These are phyloP conservation scores for Scaptomyza flava DNA, from an alignment of 2,888 invertebrate species.

Conservation along the genomic window DNA sequence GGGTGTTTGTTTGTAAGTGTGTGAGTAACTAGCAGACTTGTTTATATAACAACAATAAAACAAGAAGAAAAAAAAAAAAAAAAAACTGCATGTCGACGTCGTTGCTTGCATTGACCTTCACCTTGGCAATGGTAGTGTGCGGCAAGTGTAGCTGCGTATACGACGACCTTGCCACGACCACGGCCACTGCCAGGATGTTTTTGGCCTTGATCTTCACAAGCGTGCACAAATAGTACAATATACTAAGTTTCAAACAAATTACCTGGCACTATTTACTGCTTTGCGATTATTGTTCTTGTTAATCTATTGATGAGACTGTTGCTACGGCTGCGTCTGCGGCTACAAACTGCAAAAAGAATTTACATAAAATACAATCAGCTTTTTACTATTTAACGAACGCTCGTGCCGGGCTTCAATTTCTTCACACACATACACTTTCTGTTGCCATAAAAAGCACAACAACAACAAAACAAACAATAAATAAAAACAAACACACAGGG, in stretches of 20 bases:
- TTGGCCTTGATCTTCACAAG: conserved; percentile 65
- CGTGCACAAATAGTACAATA: conserved; percentile 15
- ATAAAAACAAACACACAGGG: conserved; percentile 32
- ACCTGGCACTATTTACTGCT: conserved; percentile 32
- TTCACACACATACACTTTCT: conserved; percentile 31
- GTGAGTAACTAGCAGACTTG: conserved; percentile 31
- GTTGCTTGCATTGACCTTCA: conserved; percentile 70
- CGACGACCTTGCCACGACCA: conserved; percentile 40
- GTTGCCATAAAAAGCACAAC: conserved; percentile 16
- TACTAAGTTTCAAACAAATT: conserved; percentile 35
- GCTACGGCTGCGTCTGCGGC: neutral
- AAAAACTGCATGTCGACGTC: conserved; percentile 47
- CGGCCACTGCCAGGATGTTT: conserved; percentile 21
- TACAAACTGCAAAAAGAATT: conserved; percentile 58
- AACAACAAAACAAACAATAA: conserved; percentile 30
- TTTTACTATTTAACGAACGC: conserved; percentile 26
- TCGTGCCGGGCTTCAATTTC: conserved; percentile 61
- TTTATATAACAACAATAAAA: conserved; percentile 74
- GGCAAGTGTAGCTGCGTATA: conserved; percentile 19
- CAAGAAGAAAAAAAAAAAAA: neutral
- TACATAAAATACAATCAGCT: conserved; percentile 67
- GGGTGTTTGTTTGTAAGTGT: conserved; percentile 2
- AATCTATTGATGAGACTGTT: neutral
- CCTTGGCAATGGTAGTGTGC: conserved; percentile 65
- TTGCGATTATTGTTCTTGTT: conserved; percentile 3